phyloP scores from a whole-genome alignment of 2,888 invertebrate species.

The Busseola fusca region DNA sequence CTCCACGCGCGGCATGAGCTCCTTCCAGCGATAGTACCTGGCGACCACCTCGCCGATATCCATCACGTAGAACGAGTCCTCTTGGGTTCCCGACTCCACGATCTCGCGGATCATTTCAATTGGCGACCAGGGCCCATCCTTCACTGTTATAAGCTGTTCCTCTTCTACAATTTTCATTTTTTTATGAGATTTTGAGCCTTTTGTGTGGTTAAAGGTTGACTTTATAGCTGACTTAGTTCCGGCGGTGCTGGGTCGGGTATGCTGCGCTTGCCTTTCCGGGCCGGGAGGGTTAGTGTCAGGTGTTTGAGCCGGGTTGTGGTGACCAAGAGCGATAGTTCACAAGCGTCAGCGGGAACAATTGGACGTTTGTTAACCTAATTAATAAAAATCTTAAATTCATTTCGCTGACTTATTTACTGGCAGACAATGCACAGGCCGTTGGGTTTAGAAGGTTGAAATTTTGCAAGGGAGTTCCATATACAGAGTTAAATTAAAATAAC shows the following conservation, averaged over 20 bases:
- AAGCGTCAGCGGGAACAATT: conserved; percentile 80
- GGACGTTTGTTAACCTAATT: neutral
- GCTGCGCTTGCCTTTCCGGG: conserved; percentile 72
- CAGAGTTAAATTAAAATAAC: too few species aligned
- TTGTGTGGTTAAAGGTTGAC: conserved; percentile 53
- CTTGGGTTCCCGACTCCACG: conserved; percentile 90
- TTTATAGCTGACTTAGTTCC: conserved; percentile 68
- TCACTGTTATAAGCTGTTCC: conserved; percentile 89
- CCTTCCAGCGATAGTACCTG: conserved; percentile 95
- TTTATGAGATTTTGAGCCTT: conserved; percentile 51
- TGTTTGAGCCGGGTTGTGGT: conserved; percentile 87
- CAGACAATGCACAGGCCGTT: too few species aligned
- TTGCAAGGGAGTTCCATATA: neutral
- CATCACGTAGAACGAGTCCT: conserved; percentile 97
- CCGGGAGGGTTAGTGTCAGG: conserved; percentile 90
- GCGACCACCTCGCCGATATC: conserved; percentile 95
- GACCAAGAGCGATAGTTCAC: conserved; percentile 86
- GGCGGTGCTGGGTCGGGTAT: conserved; percentile 71
- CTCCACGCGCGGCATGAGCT: conserved; percentile 95
- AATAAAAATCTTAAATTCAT: too few species aligned
- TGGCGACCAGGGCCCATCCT: conserved; percentile 90
- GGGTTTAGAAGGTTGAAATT: neutral
- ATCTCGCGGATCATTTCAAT: conserved; percentile 90
- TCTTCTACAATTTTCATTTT: conserved; percentile 75
- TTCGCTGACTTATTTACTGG: too few species aligned